Base-by-base conservation (phyloP, 2,797 vertebrate genomes). In the Setipinna tenuifilis region DNA sequence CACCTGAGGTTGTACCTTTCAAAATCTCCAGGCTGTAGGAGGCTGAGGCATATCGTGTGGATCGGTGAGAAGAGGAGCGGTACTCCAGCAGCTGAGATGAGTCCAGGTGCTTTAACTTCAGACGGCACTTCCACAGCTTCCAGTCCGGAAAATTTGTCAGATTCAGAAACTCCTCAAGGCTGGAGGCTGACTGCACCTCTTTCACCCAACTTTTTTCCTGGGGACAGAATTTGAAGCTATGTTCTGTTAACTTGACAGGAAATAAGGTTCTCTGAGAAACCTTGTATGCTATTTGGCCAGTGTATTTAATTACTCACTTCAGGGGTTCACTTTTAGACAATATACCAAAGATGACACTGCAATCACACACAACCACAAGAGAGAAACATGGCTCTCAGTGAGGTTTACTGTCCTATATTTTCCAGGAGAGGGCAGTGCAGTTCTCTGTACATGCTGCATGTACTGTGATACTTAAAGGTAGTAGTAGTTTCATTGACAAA, bases 121-220 rank as follows among this genome's bases (percentile, higher is more conserved):
- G 90, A 2, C 97, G 95, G 92, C 98, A 99, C 88, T 96, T 96
- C 98, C 98, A 99, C 89, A 98, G 89, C 93, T 98, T 98, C 97
- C 98, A 97, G 92, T 99, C 97, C 5, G 97, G 97, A 3, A 97
- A 97, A 88, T 99, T 96, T 1, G 97, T 96, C 62, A 98, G 94
- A 84, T 92, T 95, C 85, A 99, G 96, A 59, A 99, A 91, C 88
- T 99, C 97, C 46, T 99, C 98, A 87, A 99, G 93, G 87, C 96
- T 98, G 25, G 97, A 96, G 84, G 97, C 97, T 0, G 96, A 96
- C 50, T 96, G 95, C 54, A 99, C 96, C 85, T 97, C 95, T 87
- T 93, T 93, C 83, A 98, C 97, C 94, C 97, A 85, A 44, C 71
- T 31, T 6, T 95, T 93, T 83, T 95, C 95, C 89, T 90, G 89